Evolutionary conservation across 2,888 invertebrate species (phyloP).

Genomic region (Dyspetes luteomarginatus): DNA sequence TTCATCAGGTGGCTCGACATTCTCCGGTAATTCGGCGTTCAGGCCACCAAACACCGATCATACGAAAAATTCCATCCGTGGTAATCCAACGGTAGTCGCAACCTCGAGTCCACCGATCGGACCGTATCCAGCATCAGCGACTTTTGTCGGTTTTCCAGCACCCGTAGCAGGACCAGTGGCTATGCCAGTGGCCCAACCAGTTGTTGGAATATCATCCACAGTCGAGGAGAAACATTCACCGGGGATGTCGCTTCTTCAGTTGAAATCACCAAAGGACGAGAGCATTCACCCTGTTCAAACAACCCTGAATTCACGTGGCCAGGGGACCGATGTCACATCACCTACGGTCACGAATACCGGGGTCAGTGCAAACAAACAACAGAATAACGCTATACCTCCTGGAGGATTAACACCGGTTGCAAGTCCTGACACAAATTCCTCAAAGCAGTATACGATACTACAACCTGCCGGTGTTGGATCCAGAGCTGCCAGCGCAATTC

Average conservation of each 20-base stretch:
- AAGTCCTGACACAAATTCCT: slow-evolving; percentile 84
- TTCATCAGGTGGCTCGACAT: slow-evolving; percentile 83
- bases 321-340: slow-evolving; percentile 69
- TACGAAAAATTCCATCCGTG: slow-evolving; percentile 84
- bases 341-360: slow-evolving; percentile 75
- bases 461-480: slow-evolving; percentile 93
- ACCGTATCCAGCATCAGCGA: slow-evolving; percentile 88
- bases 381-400: slow-evolving; percentile 70
- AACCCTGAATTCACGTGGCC: slow-evolving; percentile 18
- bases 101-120: slow-evolving; percentile 84
- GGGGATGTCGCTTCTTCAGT: slow-evolving; percentile 82
- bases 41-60: slow-evolving; percentile 89
- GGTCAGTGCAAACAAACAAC: slow-evolving; percentile 64
- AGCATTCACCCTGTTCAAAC: slow-evolving; percentile 68
- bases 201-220: slow-evolving; percentile 74
- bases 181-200: slow-evolving; percentile 79
- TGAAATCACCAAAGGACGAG: slow-evolving; percentile 84
- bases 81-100: slow-evolving; percentile 76
- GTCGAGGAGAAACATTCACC: slow-evolving; percentile 83
- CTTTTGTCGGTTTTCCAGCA: slow-evolving; percentile 90
- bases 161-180: slow-evolving; percentile 78
- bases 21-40: slow-evolving; percentile 91
- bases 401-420: slow-evolving; percentile 81
- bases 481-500: slow-evolving; percentile 91
- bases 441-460: slow-evolving; percentile 94